Evolutionary conservation across 2,797 vertebrate genomes (phyloP), one percentile per base, ranked within the genome.

Genomic region (Sebastes trivittatus): DNA sequence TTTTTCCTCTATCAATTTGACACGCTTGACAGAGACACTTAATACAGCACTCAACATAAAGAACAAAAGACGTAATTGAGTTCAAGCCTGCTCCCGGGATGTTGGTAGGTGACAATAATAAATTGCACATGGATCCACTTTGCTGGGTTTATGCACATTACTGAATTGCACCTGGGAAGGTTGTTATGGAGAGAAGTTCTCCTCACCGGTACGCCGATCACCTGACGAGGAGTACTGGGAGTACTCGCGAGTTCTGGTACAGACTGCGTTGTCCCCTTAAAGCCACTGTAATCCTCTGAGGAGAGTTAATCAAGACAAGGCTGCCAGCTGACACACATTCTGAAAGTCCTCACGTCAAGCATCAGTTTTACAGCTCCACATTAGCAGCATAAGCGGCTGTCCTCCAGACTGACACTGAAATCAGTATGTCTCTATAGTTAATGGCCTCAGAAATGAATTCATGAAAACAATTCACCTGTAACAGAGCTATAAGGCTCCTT

Each of bases 21-120:
- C 84, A 86, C 52, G 83, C 83, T 89, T 88, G 86, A 86, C 86
- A 89, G 81, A 85, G 82, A 87, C 79, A 83, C 80, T 85, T 91
- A 90, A 89, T 89, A 92, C 89, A 82, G 78, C 89, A 85, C 84
- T 93, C 85, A 92, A 82, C n/a, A 8, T 75, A 86, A 87, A 90
- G 84, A 90, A 81, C 83, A 88, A 89, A 92, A 82, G 56, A 81
- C 63, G 68, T 80, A 89, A 77, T 85, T 92, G 92, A 91, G 89
- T 92, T 90, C 69, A 66, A 86, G 84, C 80, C 72, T 91, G 72
- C 68, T 90, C 89, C 90, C 83, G 59, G 69, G 90, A 86, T 86
- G 85, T 80, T 77, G 62, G 70, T 65, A 58, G 81, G 64, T 93
- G 93, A 93, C 95, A 92, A 87, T 83, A 92, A 93, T 90, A 90